These are phyloP conservation scores for Erpornis zantholeuca DNA, from an alignment of 2,113 vertebrate genomes.

Conservation along the genomic window DNA sequence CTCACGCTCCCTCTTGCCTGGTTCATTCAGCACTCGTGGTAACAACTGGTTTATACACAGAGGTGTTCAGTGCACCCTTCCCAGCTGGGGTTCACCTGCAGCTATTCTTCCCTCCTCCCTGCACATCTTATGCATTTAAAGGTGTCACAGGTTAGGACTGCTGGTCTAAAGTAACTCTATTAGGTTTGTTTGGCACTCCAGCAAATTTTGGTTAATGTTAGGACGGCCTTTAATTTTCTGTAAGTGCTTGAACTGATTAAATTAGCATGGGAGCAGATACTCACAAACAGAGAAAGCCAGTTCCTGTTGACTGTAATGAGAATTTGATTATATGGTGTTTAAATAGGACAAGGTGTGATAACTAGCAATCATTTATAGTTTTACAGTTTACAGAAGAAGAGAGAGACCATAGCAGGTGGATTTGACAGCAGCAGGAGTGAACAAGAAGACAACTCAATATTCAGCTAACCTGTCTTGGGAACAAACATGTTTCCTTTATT, in stretches of 20 bases:
- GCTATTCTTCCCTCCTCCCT: neutral
- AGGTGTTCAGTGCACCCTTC: neutral
- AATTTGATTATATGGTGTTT: constrained; percentile 9
- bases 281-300: neutral
- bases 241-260: constrained; percentile 21
- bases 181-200: constrained; percentile 33
- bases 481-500: neutral
- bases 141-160: neutral
- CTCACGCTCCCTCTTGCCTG: neutral
- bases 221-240: constrained; percentile 45
- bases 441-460: neutral
- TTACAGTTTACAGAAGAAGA: neutral
- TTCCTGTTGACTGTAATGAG: constrained; percentile 25
- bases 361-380: neutral
- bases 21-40: neutral
- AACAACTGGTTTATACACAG: no score
- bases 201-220: constrained; percentile 33
- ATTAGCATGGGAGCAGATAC: neutral
- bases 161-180: neutral
- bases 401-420: neutral
- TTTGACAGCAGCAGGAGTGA: neutral
- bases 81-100: neutral
- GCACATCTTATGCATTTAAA: neutral
- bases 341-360: neutral
- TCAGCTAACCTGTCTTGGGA: neutral